phyloP scores from a whole-genome alignment of 2,888 invertebrate genomes.

The Eumacrocentrus americanus region DNA sequence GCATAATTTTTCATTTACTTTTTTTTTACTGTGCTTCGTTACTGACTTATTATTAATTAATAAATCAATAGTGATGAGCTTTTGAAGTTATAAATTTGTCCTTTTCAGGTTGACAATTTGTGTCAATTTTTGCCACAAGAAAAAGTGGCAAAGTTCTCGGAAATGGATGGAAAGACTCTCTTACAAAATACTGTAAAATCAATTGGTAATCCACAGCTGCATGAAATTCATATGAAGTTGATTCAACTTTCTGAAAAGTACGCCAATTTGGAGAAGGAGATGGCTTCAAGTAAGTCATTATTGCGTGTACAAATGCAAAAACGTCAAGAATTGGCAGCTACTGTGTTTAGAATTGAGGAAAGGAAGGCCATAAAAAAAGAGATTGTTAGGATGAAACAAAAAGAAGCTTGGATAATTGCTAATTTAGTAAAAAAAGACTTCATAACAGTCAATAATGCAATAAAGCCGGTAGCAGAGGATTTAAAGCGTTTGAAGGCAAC shows the following conservation, averaged over 20 bases:
- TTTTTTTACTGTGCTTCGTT: too few species aligned
- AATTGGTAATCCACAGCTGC: constrained; percentile 71
- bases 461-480: constrained; percentile 63
- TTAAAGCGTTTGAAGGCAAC: constrained; percentile 60
- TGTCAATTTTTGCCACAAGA: constrained; percentile 98
- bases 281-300: constrained; percentile 63
- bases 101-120: constrained; percentile 73
- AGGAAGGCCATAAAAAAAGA: constrained; percentile 68
- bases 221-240: constrained; percentile 66
- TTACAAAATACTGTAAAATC: constrained; percentile 85
- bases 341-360: constrained; percentile 74
- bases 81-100: not conserved
- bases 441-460: constrained; percentile 59
- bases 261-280: constrained; percentile 54
- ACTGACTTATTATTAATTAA: too few species aligned
- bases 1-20: not conserved
- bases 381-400: constrained; percentile 69
- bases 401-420: constrained; percentile 73
- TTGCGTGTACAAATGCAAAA: constrained; percentile 63
- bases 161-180: constrained; percentile 83
- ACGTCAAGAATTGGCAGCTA: constrained; percentile 65
- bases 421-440: constrained; percentile 65
- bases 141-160: constrained; percentile 93
- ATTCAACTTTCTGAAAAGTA: constrained; percentile 65
- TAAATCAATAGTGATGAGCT: too few species aligned